A percentile compares a stretch with the other conserved stretches of the same genome.
These are phyloP conservation scores for Caenorhabditis macrosperma DNA, from an alignment of 2,888 invertebrate genomes.

Conservation along the genomic window DNA sequence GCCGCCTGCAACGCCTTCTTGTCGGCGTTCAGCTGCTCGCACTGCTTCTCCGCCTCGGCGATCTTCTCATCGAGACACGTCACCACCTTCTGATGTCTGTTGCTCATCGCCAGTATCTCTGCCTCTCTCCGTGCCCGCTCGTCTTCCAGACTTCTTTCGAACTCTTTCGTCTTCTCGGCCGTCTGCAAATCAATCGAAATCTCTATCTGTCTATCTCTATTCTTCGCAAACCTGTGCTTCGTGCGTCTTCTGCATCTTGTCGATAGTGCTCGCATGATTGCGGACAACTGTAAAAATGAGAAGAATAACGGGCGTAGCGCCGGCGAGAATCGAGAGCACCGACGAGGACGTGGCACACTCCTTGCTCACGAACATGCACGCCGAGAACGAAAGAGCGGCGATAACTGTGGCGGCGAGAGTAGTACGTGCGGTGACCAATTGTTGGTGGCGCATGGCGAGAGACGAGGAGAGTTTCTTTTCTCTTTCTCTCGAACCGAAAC, in stretches of 20 bases:
- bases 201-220: not conserved
- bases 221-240: constrained; percentile 65
- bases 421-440: constrained; percentile 20
- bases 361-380: constrained; percentile 52
- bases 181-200: constrained; percentile 52
- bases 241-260: constrained; percentile 56
- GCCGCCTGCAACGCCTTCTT: constrained; percentile 67
- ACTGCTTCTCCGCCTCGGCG: constrained; percentile 62
- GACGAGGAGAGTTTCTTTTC: too few relatives aligned
- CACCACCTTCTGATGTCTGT: constrained; percentile 64
- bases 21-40: constrained; percentile 62
- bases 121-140: constrained; percentile 61
- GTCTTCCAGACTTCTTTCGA: constrained; percentile 60
- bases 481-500: not conserved
- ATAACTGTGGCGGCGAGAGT: constrained; percentile 42
- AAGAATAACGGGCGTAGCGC: constrained; percentile 61
- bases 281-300: constrained; percentile 69
- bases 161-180: constrained; percentile 61
- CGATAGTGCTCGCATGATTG: constrained; percentile 60
- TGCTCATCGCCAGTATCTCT: constrained; percentile 61
- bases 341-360: constrained; percentile 43
- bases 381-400: constrained; percentile 47
- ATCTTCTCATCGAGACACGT: constrained; percentile 65
- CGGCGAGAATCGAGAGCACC: constrained; percentile 34
- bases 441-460: constrained; percentile 36